Evolutionary conservation across 2,797 vertebrate genomes (phyloP).

Genomic region (Ctenochaetus hawaiiensis): DNA sequence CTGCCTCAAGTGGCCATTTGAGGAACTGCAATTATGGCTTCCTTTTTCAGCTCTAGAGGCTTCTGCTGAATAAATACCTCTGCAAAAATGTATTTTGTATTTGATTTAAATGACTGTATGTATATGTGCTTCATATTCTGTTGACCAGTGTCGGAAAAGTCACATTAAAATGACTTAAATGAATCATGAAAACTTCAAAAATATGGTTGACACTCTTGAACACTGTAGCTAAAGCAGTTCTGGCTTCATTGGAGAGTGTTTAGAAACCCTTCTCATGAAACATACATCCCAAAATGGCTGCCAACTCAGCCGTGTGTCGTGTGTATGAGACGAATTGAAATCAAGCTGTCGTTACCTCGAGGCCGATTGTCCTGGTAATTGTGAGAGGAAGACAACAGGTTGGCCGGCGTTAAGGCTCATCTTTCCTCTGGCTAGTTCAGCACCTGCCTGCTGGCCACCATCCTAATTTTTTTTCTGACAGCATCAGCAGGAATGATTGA

Average conservation of each 20-base stretch:
- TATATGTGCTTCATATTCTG: not conserved
- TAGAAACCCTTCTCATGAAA: constrained; percentile 24
- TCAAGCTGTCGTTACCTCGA: constrained; percentile 67
- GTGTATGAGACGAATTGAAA: constrained; percentile 77
- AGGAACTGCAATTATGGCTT: not conserved
- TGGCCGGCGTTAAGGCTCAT: constrained; percentile 71
- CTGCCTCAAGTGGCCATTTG: too few species aligned
- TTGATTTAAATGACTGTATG: not conserved
- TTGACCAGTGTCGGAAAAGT: not conserved
- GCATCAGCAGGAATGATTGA: constrained; percentile 80
- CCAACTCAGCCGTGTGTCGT: constrained; percentile 37
- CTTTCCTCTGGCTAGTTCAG: constrained; percentile 68
- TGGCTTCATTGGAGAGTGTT: not conserved
- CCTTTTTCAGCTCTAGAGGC: too few species aligned
- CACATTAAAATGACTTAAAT: not conserved
- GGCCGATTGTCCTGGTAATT: constrained; percentile 65
- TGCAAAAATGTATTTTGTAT: not conserved
- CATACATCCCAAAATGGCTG: constrained; percentile 32
- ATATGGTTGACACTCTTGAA: not conserved
- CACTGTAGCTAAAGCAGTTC: not conserved
- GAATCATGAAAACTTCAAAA: constrained; percentile 1
- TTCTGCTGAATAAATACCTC: not conserved
- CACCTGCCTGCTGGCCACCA: constrained; percentile 75
- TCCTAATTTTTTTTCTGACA: constrained; percentile 72
- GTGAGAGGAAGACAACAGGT: constrained; percentile 76